Evolutionary conservation across 2,113 vertebrate species (phyloP).

Genomic region (Thryonomys swinderianus): DNA sequence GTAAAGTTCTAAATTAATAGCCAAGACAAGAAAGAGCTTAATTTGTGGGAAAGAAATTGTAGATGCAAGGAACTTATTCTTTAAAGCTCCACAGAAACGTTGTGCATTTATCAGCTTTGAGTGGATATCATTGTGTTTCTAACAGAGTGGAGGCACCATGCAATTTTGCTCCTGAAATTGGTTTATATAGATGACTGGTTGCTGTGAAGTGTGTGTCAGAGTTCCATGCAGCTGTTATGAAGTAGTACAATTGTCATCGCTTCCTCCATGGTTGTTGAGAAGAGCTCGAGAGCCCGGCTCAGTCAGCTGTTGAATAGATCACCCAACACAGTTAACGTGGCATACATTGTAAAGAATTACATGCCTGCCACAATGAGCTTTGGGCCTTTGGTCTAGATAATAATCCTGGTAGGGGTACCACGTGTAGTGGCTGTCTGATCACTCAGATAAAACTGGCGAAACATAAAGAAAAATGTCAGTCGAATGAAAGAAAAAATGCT

Average conservation of each 20-base stretch:
- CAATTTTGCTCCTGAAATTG: conserved; percentile 95
- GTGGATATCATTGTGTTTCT: conserved; percentile 91
- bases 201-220: conserved; percentile 93
- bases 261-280: conserved; percentile 92
- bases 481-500: conserved; percentile 89
- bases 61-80: conserved; percentile 78
- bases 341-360: conserved; percentile 96
- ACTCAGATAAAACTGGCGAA: conserved; percentile 92
- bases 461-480: conserved; percentile 95
- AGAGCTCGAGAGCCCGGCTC: conserved; percentile 91
- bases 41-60: conserved; percentile 68
- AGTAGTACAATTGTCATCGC: conserved; percentile 91
- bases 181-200: conserved; percentile 96
- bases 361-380: conserved; percentile 92
- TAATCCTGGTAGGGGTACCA: conserved; percentile 93
- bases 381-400: conserved; percentile 95
- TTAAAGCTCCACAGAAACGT: conserved; percentile 86
- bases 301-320: conserved; percentile 96
- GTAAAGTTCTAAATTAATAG: conserved; percentile 63
- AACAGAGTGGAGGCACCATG: conserved; percentile 91
- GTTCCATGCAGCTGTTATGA: conserved; percentile 90
- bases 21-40: conserved; percentile 31
- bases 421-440: conserved; percentile 95
- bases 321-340: conserved; percentile 95
- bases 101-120: conserved; percentile 90